These are phyloP conservation scores for Egretta garzetta DNA, from an alignment of 2,113 vertebrate species.

Conservation along the genomic window DNA sequence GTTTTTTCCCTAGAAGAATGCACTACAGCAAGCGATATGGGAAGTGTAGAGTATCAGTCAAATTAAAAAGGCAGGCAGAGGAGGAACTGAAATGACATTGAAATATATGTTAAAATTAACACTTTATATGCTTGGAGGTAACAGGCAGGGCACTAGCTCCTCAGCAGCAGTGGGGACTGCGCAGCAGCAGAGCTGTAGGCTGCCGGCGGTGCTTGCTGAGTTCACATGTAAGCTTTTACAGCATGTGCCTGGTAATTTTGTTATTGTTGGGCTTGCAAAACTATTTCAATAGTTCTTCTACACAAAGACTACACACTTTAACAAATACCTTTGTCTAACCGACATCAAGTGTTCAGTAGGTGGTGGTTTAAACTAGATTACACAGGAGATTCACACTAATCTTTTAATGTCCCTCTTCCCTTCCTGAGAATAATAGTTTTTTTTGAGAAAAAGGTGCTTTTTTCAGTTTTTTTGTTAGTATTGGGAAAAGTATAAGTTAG, in stretches of 20 bases:
- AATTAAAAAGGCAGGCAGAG: background rate
- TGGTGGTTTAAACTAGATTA: constrained; percentile 66
- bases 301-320: background rate
- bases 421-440: constrained; percentile 51
- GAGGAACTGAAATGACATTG: background rate
- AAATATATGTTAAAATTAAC: background rate
- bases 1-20: background rate
- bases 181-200: background rate
- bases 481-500: constrained; percentile 40
- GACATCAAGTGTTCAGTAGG: constrained; percentile 37
- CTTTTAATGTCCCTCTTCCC: constrained; percentile 57
- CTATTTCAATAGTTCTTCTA: background rate
- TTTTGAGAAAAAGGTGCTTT: constrained; percentile 46
- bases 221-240: background rate
- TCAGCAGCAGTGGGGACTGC: background rate
- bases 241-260: background rate
- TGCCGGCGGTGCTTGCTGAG: background rate
- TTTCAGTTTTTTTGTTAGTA: constrained; percentile 26
- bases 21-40: background rate
- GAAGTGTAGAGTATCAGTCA: background rate
- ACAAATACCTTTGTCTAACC: constrained; percentile 37
- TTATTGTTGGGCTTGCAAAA: background rate
- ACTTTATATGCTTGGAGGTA: background rate
- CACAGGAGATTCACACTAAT: constrained; percentile 59
- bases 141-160: accelerated